A percentile compares a stretch with the other conserved stretches of the same genome.
Conservation (phyloP, 2,113 vertebrate species). For the Hemiscyllium ocellatum region DNA sequence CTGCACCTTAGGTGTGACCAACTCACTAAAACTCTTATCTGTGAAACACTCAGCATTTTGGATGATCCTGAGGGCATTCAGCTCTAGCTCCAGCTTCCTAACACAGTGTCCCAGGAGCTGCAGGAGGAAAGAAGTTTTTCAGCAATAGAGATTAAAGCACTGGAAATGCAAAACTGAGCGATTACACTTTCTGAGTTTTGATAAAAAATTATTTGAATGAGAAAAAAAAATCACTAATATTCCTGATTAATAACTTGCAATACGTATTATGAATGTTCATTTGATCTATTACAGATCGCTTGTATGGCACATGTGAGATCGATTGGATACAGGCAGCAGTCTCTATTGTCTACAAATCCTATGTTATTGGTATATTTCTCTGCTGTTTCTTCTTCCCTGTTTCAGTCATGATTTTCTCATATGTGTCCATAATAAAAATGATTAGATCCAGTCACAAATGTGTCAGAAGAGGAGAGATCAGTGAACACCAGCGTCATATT, state of each 20-base stretch:
- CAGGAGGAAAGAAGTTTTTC: background rate
- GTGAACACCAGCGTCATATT: constrained; percentile 39
- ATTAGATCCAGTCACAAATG: constrained; percentile 42
- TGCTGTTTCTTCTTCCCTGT: constrained; percentile 46
- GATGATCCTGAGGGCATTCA: too few relatives aligned
- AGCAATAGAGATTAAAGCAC: background rate
- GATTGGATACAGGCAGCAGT: constrained; percentile 41
- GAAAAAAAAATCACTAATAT: background rate
- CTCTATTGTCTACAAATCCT: constrained; percentile 42
- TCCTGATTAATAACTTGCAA: background rate
- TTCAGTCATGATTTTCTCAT: constrained; percentile 40
- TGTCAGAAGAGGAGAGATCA: constrained; percentile 31
- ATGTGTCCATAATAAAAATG: constrained; percentile 41
- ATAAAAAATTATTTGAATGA: background rate
- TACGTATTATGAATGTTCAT: background rate
- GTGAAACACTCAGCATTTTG: too few relatives aligned
- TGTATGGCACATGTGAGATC: constrained; percentile 43
- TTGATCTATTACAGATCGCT: constrained; percentile 40
- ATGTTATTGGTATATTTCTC: constrained; percentile 41
- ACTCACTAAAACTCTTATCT: too few relatives aligned
- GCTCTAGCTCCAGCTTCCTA: too few relatives aligned
- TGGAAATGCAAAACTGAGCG: too few relatives aligned
- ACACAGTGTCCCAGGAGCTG: too few relatives aligned
- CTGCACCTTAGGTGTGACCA: too few relatives aligned
- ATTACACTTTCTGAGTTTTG: background rate